phyloP scores from a whole-genome alignment of 2,113 vertebrate genomes.

The Pristiophorus japonicus region DNA sequence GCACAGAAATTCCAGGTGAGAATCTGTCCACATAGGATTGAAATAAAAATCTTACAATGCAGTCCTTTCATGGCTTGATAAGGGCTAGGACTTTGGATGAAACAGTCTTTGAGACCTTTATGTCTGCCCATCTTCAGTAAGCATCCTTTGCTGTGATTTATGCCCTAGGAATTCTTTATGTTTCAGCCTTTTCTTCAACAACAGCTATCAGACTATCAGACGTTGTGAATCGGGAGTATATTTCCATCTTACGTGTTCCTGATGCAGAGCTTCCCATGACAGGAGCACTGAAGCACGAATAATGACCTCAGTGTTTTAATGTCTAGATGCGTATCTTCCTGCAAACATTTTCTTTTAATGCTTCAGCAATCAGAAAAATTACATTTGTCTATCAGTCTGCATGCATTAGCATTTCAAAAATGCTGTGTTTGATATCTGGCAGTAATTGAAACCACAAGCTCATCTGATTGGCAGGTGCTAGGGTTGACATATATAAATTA shows the following conservation, averaged over 20 bases:
- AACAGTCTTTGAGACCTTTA: background rate
- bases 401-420: conserved; percentile 1
- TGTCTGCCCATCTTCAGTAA: background rate
- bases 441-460: background rate
- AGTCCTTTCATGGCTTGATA: background rate
- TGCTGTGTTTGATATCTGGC: background rate
- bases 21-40: background rate
- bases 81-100: background rate
- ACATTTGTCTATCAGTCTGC: background rate
- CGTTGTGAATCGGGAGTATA: background rate
- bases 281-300: background rate
- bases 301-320: background rate
- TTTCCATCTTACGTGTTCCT: background rate
- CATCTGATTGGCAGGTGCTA: background rate
- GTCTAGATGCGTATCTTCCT: background rate
- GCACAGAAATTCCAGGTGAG: background rate
- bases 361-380: conserved; percentile 12
- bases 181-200: background rate
- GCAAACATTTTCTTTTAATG: background rate
- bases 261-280: background rate
- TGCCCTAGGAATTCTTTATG: background rate
- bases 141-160: conserved; percentile 1
- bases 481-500: background rate
- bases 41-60: background rate
- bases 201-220: background rate